A percentile compares a stretch with the other conserved stretches of the same genome.
phyloP scores from a whole-genome alignment of 2,888 invertebrate genomes.

The Noctua pronuba region DNA sequence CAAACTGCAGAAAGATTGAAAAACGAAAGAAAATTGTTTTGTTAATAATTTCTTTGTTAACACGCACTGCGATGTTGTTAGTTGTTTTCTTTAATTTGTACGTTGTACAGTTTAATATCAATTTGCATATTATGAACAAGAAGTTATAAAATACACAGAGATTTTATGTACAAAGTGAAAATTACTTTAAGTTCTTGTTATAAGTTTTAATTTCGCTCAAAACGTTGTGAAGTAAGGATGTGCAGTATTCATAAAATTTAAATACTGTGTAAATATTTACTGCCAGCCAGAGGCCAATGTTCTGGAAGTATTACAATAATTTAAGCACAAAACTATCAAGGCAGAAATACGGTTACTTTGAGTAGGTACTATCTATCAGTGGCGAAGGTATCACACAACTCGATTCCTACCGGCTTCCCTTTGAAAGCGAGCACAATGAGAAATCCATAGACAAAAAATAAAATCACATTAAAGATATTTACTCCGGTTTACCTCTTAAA shows the following conservation, averaged over 20 bases:
- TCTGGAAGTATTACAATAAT: slow-evolving; percentile 1
- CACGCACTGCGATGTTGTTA: slow-evolving; percentile 21
- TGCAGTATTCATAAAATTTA: slow-evolving; percentile 29
- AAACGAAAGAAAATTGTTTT: slow-evolving; percentile 13
- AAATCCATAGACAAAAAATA: too few species aligned
- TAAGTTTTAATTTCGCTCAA: not conserved
- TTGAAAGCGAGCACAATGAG: too few species aligned
- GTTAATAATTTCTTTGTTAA: slow-evolving; percentile 22
- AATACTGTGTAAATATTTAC: slow-evolving; percentile 39
- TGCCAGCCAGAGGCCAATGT: not conserved
- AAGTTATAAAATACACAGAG: slow-evolving; percentile 30
- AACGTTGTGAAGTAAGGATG: slow-evolving; percentile 2
- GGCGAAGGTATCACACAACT: too few species aligned
- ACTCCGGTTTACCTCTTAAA: too few species aligned
- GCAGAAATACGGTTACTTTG: not conserved
- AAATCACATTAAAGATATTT: too few species aligned
- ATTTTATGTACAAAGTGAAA: slow-evolving; percentile 14
- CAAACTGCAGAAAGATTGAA: slow-evolving; percentile 38
- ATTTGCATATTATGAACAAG: slow-evolving; percentile 31
- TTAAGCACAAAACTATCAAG: slow-evolving; percentile 6
- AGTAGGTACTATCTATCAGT: not conserved
- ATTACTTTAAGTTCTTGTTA: not conserved
- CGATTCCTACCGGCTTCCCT: too few species aligned
- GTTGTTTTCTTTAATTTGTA: slow-evolving; percentile 24
- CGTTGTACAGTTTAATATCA: slow-evolving; percentile 20